phyloP scores from a whole-genome alignment of 1,140 invertebrate genomes.

The Arion vulgaris region DNA sequence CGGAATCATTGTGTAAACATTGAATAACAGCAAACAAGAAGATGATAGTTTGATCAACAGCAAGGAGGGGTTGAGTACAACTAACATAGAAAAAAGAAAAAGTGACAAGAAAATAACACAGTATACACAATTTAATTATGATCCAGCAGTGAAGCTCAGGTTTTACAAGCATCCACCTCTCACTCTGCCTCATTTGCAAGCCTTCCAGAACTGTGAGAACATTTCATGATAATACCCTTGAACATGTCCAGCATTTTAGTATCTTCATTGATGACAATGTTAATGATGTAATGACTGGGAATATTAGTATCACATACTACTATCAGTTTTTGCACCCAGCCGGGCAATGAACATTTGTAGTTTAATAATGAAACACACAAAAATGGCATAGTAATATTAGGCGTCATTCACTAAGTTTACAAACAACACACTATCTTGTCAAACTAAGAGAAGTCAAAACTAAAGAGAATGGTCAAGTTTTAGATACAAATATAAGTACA shows the following conservation, averaged over 20 bases:
- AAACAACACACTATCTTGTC: too few species aligned
- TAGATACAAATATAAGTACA: too few species aligned
- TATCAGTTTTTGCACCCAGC: background rate
- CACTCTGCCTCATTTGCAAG: background rate
- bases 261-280: background rate
- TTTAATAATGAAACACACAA: background rate
- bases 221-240: too few species aligned
- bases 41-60: too few species aligned
- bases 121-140: constrained; percentile 21
- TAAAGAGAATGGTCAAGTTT: too few species aligned
- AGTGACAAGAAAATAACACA: background rate
- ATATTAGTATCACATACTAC: background rate
- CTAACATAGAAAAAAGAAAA: background rate
- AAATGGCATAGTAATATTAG: background rate
- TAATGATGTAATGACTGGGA: background rate
- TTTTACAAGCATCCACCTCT: constrained; percentile 1
- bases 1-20: too few species aligned
- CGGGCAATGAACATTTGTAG: background rate
- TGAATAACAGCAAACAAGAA: too few species aligned
- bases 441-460: too few species aligned
- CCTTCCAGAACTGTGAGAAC: too few species aligned
- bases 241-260: too few species aligned
- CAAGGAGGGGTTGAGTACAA: too few species aligned
- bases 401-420: background rate
- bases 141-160: background rate